Evolutionary conservation across 2,113 vertebrate species (phyloP).

Genomic region (Hyperopisus bebe): DNA sequence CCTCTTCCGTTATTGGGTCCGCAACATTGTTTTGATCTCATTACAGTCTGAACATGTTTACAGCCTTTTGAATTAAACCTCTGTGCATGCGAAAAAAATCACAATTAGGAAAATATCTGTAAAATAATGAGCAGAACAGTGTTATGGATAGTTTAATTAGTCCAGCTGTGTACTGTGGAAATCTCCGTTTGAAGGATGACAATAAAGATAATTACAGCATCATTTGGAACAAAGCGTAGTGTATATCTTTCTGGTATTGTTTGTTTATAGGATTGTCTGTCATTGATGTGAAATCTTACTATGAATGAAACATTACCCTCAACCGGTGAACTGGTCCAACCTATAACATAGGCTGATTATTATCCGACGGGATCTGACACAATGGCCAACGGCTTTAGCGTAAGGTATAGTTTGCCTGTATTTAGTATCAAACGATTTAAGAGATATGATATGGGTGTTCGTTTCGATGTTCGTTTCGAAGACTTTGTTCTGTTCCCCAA

Average conservation of each 20-base stretch:
- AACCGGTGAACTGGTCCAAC: not conserved
- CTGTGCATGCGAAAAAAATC: not conserved
- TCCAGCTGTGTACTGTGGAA: slow-evolving; percentile 11
- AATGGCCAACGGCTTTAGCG: not conserved
- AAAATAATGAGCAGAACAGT: not conserved
- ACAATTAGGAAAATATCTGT: slow-evolving; percentile 15
- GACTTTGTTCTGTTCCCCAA: not conserved
- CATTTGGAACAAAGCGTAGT: not conserved
- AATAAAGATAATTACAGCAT: not conserved
- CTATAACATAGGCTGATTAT: not conserved
- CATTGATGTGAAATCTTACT: slow-evolving; percentile 5
- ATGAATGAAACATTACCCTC: not conserved
- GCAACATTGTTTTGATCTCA: slow-evolving; percentile 13
- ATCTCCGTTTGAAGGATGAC: slow-evolving; percentile 4
- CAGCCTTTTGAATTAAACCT: slow-evolving; percentile 14
- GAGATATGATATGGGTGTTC: not conserved
- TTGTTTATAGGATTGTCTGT: not conserved
- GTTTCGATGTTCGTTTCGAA: not conserved
- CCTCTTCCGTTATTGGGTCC: not conserved
- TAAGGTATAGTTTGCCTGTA: not conserved
- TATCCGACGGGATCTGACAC: not conserved
- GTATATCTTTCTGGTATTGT: not conserved
- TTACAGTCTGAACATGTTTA: slow-evolving; percentile 5
- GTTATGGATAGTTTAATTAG: slow-evolving; percentile 17
- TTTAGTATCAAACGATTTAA: not conserved